phyloP scores from a whole-genome alignment of 2,113 vertebrate species.

The Perognathus longimembris region DNA sequence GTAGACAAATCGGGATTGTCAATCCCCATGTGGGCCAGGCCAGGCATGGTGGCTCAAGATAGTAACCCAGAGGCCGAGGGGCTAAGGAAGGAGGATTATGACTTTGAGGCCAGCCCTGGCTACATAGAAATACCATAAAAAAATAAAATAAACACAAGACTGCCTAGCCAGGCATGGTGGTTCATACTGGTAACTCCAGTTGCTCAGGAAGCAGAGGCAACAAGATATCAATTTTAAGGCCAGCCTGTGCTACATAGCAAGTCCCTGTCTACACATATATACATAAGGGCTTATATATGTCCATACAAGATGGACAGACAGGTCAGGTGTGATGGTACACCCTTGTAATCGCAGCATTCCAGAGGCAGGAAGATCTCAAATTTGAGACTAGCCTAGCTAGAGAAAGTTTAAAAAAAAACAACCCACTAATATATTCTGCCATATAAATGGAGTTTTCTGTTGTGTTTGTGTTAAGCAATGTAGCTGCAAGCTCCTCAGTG shows the following conservation, averaged over 20 bases:
- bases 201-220: not conserved
- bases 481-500: accelerated
- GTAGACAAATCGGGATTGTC: no score
- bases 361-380: not conserved
- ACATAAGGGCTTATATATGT: no score
- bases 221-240: not conserved
- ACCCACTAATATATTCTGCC: no score
- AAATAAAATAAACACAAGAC: not conserved
- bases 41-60: no score
- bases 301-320: no score
- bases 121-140: no score
- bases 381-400: not conserved
- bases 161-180: not conserved
- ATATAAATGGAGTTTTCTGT: accelerated
- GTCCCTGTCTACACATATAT: not conserved
- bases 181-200: not conserved
- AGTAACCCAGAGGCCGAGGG: no score
- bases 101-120: not conserved
- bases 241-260: not conserved
- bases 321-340: not conserved
- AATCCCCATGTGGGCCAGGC: no score
- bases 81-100: no score
- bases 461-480: not conserved
- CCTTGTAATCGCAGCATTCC: no score
- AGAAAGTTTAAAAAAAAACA: not conserved